Conservation (phyloP, 2,888 invertebrate genomes). For the Nowickia ferox region DNA sequence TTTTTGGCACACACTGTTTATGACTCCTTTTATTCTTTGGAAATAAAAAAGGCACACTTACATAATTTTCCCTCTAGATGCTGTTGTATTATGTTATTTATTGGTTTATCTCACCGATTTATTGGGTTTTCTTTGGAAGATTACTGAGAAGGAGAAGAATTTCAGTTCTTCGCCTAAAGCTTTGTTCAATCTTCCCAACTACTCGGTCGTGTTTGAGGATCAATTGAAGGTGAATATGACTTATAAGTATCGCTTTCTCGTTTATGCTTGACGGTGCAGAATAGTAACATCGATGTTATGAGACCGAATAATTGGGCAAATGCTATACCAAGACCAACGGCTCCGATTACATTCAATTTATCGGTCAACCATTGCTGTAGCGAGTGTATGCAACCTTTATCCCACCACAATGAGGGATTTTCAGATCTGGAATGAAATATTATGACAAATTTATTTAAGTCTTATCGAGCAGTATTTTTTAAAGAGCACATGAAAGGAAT, state of each 20-base stretch:
- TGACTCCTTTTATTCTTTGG: constrained; percentile 52
- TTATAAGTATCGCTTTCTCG: constrained; percentile 88
- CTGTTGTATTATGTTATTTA: neutral
- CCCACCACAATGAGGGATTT: constrained; percentile 86
- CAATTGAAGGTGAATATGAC: constrained; percentile 85
- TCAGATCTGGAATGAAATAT: constrained; percentile 77
- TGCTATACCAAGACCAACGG: constrained; percentile 89
- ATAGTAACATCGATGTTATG: constrained; percentile 89
- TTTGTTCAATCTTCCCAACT: constrained; percentile 83
- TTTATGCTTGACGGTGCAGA: constrained; percentile 89
- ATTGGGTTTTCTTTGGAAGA: constrained; percentile 12
- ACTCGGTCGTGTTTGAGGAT: constrained; percentile 83
- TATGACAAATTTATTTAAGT: neutral
- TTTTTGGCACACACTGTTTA: constrained; percentile 71
- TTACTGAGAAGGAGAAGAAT: constrained; percentile 13
- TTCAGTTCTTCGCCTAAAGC: constrained; percentile 71
- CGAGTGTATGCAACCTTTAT: constrained; percentile 89
- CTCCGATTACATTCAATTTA: constrained; percentile 91
- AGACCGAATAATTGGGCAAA: constrained; percentile 91
- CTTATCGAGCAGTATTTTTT: too few relatives aligned
- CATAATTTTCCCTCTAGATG: constrained; percentile 18
- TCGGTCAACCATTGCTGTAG: constrained; percentile 90
- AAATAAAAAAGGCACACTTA: constrained; percentile 55
- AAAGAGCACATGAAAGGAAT: too few relatives aligned
- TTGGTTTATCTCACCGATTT: constrained; percentile 21